Conservation (phyloP, 2,113 vertebrate species). For the Falco punctatus region DNA sequence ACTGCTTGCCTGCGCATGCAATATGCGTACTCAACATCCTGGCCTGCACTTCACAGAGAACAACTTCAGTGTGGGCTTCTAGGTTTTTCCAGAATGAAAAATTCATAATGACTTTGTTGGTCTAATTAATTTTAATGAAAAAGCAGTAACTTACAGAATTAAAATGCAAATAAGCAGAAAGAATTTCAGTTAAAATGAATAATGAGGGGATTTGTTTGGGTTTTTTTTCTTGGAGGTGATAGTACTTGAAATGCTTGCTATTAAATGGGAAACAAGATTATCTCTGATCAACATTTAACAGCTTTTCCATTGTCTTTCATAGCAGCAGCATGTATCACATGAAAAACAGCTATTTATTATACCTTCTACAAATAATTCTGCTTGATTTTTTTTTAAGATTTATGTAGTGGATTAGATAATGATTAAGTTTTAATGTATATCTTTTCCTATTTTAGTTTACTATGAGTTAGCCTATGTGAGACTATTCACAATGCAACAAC, state of each 20-base stretch:
- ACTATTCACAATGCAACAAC: background rate
- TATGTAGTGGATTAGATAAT: background rate
- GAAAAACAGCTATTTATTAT: background rate
- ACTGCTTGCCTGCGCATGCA: background rate
- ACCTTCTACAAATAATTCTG: background rate
- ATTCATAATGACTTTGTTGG: background rate
- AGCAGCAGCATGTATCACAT: background rate
- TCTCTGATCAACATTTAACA: background rate
- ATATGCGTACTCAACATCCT: background rate
- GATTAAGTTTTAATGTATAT: background rate
- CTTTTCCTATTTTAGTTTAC: background rate
- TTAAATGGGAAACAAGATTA: background rate
- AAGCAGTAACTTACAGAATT: background rate
- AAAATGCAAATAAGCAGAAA: background rate
- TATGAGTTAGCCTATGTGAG: background rate
- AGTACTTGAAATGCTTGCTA: background rate
- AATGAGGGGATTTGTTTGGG: background rate
- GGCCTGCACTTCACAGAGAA: background rate
- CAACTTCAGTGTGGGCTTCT: background rate
- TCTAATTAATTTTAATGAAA: background rate
- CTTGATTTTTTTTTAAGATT: background rate
- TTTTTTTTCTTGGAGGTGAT: background rate
- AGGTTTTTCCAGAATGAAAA: background rate
- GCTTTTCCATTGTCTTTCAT: background rate
- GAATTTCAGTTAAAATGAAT: background rate